A percentile compares a stretch with the other conserved stretches of the same genome.
Conservation (phyloP, 2,113 vertebrate genomes). For the Callopanchax toddi region DNA sequence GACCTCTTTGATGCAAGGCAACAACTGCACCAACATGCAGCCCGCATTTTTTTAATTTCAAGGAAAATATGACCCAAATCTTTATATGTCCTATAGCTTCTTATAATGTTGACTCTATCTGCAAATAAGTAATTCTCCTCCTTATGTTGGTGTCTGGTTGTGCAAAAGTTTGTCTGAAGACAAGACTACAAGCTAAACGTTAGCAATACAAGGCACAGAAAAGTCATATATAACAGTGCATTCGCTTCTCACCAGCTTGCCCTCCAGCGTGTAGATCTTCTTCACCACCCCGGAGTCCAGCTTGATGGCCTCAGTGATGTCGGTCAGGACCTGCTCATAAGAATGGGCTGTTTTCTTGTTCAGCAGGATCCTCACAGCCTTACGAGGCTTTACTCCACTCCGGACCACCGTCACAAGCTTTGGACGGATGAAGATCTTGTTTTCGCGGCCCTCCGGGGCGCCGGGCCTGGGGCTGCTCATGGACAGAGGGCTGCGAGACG, state of each 20-base stretch:
- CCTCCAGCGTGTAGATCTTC: slow-evolving; percentile 94
- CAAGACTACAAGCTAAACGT: too few species aligned
- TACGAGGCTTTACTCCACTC: slow-evolving; percentile 94
- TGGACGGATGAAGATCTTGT: slow-evolving; percentile 96
- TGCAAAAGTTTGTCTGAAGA: too few species aligned
- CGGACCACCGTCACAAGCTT: slow-evolving; percentile 97
- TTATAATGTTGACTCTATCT: too few species aligned
- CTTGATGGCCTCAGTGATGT: slow-evolving; percentile 98
- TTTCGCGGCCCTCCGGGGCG: slow-evolving; percentile 82
- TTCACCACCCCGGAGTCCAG: slow-evolving; percentile 97
- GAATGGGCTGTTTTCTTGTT: slow-evolving; percentile 99
- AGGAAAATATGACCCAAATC: slow-evolving; percentile 6
- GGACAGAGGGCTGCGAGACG: slow-evolving; percentile 84
- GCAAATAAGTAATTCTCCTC: too few species aligned
- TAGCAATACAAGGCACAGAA: too few species aligned
- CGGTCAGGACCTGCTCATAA: slow-evolving; percentile 96
- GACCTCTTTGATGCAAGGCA: too few species aligned
- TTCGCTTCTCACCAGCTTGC: slow-evolving; percentile 89
- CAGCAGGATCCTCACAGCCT: slow-evolving; percentile 93
- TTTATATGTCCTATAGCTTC: too few species aligned
- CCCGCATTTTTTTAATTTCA: too few species aligned
- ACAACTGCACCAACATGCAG: too few species aligned
- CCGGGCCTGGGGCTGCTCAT: slow-evolving; percentile 86
- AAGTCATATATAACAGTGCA: too few species aligned
- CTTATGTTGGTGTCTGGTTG: too few species aligned